These are phyloP conservation scores for Meriones psammophilus DNA, from an alignment of 2,797 vertebrate genomes.

Conservation along the genomic window DNA sequence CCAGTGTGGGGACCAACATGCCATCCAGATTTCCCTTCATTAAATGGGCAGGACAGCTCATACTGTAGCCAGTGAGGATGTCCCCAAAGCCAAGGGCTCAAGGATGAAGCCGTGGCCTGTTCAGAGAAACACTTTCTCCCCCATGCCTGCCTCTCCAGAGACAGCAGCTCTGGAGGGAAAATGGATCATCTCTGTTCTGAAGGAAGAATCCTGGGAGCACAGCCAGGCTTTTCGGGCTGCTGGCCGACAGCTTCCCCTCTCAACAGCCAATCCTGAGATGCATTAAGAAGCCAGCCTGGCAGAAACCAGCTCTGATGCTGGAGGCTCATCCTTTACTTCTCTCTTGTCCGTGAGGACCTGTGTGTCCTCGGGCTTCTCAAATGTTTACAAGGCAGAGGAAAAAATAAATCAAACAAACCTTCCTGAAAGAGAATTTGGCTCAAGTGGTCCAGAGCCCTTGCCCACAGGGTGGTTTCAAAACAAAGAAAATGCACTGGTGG, in stretches of 20 bases:
- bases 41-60: not conserved
- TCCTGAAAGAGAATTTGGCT: constrained; percentile 4
- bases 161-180: fast-evolving
- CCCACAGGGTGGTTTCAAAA: not conserved
- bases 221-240: fast-evolving
- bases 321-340: not conserved
- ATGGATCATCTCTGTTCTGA: fast-evolving
- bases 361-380: fast-evolving
- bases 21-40: too few species aligned
- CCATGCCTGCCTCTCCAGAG: not conserved
- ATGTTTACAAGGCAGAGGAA: not conserved
- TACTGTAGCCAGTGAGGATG: too few species aligned
- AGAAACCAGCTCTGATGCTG: fast-evolving
- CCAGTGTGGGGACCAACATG: not conserved
- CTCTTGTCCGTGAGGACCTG: not conserved
- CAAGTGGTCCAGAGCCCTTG: not conserved
- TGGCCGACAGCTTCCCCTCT: not conserved
- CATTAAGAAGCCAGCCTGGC: not conserved
- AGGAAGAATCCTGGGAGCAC: not conserved
- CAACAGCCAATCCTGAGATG: fast-evolving
- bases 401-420: constrained; percentile 57
- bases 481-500: fast-evolving
- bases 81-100: not conserved
- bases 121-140: not conserved
- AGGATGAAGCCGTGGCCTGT: fast-evolving